Percentiles rank a stretch among this genome's conserved stretches.
phyloP scores from a whole-genome alignment of 2,888 invertebrate genomes.

The Lampropteryx suffumata region DNA sequence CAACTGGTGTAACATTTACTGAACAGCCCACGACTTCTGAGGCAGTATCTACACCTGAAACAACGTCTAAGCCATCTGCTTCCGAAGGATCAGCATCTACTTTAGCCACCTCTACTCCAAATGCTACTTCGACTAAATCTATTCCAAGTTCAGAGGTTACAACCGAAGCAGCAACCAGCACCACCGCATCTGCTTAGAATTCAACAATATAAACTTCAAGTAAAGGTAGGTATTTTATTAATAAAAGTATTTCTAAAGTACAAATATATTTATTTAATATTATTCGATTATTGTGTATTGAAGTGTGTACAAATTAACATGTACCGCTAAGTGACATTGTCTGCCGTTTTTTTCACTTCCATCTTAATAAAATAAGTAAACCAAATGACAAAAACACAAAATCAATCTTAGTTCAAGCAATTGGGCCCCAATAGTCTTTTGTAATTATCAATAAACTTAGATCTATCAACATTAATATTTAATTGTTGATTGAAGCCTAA shows the following conservation, averaged over 20 bases:
- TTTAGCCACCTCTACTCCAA: not conserved
- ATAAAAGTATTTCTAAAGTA: too few species aligned
- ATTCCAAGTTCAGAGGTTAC: constrained; percentile 33
- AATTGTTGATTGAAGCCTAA: not conserved
- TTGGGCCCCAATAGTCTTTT: constrained; percentile 23
- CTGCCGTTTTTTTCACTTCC: constrained; percentile 28
- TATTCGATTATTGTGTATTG: too few species aligned
- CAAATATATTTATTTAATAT: too few species aligned
- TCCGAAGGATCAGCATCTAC: constrained; percentile 10
- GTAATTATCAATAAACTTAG: constrained; percentile 20
- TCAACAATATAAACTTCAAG: too few species aligned
- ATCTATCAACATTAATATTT: not conserved
- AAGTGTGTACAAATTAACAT: constrained; percentile 23
- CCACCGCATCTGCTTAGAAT: constrained; percentile 35
- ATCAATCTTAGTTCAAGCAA: constrained; percentile 21
- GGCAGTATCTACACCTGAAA: constrained; percentile 14
- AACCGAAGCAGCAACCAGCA: constrained; percentile 32
- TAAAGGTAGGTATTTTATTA: too few species aligned
- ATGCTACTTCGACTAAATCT: constrained; percentile 4
- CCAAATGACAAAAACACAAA: constrained; percentile 23
- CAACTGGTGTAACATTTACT: constrained; percentile 6
- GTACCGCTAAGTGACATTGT: constrained; percentile 31
- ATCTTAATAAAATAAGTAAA: constrained; percentile 21
- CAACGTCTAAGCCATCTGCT: constrained; percentile 11
- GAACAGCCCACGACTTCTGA: constrained; percentile 22